Evolutionary conservation across 2,113 vertebrate genomes (phyloP).

Genomic region (Paradoxurus hermaphroditus): DNA sequence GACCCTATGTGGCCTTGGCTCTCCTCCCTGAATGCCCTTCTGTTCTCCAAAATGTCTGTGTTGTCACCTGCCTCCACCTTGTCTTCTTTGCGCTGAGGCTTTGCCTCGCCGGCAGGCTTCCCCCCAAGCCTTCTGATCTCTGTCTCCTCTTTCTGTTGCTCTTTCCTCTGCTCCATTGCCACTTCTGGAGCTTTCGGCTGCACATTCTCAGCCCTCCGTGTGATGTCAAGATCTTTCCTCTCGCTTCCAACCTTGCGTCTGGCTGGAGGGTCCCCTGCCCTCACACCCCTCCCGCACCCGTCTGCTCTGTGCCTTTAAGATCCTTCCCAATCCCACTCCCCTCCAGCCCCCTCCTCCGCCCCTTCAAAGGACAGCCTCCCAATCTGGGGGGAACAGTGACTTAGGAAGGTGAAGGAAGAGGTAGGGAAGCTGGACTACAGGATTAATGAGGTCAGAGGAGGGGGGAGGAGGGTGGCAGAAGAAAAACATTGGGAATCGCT

Average conservation of each 20-base stretch:
- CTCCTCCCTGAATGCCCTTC: conserved; percentile 60
- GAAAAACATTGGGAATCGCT: neutral
- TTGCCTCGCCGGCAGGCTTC: neutral
- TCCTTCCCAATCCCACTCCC: no score
- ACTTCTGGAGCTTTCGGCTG: neutral
- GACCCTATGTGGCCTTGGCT: conserved; percentile 63
- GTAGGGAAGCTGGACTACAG: neutral
- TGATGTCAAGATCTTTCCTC: neutral
- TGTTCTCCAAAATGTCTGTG: conserved; percentile 50
- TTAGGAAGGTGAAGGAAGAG: neutral
- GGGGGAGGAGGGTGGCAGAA: neutral
- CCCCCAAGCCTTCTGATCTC: neutral
- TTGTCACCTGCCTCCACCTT: conserved; percentile 36
- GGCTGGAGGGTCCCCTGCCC: no score
- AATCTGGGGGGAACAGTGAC: neutral
- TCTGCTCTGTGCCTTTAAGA: neutral
- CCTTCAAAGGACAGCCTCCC: neutral
- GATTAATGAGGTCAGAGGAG: neutral
- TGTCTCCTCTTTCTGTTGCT: neutral
- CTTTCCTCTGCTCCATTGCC: neutral
- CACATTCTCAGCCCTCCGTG: neutral
- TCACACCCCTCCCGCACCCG: neutral
- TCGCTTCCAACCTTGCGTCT: neutral
- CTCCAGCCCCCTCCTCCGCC: rapidly evolving
- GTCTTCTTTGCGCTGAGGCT: neutral